phyloP scores from a whole-genome alignment of 2,888 invertebrate genomes.

The Erebia palarica region DNA sequence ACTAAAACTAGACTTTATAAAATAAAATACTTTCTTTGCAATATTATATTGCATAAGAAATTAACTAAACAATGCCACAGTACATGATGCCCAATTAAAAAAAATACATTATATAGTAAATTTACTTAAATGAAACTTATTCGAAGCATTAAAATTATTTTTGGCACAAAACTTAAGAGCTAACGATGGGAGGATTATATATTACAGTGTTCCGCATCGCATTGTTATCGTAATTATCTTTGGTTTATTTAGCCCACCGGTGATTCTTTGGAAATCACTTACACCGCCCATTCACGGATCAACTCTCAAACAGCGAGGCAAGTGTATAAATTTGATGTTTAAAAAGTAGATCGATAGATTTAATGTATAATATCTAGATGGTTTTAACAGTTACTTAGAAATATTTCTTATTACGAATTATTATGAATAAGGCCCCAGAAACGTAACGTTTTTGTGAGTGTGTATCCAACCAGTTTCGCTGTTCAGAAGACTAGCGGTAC shows the following conservation, averaged over 20 bases:
- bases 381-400: too few species aligned
- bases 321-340: not conserved
- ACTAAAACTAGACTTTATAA: constrained; percentile 56
- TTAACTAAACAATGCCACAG: constrained; percentile 62
- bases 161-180: constrained; percentile 68
- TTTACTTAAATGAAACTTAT: constrained; percentile 47
- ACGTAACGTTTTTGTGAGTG: too few species aligned
- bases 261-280: constrained; percentile 61
- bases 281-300: constrained; percentile 25
- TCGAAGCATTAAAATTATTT: constrained; percentile 65
- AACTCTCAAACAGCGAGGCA: not conserved
- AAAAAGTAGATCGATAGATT: not conserved
- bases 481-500: too few species aligned
- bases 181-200: constrained; percentile 71
- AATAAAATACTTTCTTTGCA: constrained; percentile 53
- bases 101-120: constrained; percentile 53
- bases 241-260: constrained; percentile 81
- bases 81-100: constrained; percentile 68
- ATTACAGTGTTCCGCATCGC: constrained; percentile 68
- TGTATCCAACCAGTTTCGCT: too few species aligned
- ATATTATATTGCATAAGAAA: constrained; percentile 62
- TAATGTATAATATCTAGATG: not conserved
- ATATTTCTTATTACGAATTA: too few species aligned
- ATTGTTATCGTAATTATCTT: constrained; percentile 67
- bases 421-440: too few species aligned